These are phyloP conservation scores for Coptodon rendalli DNA, from an alignment of 2,113 vertebrate genomes.

Conservation along the genomic window DNA sequence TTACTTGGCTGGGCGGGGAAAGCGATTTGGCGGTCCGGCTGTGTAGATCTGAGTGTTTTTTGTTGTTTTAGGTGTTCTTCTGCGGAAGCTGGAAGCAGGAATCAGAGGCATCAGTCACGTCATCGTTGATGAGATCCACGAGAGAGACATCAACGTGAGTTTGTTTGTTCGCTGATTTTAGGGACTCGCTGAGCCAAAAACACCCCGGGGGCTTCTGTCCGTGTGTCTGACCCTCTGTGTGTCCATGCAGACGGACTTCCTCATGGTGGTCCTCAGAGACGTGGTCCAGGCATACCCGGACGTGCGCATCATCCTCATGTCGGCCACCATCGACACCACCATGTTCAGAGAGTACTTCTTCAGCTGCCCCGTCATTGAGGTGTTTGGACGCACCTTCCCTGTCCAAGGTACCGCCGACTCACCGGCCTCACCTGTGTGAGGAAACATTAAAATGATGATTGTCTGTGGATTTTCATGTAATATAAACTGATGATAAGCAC, in stretches of 20 bases:
- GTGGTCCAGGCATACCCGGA: conserved; percentile 89
- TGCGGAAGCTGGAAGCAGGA: conserved; percentile 91
- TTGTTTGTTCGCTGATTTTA: background rate
- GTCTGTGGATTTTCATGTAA: background rate
- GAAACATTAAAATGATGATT: background rate
- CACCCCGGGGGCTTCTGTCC: background rate
- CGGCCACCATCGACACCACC: conserved; percentile 93
- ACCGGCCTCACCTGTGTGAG: background rate
- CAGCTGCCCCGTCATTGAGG: conserved; percentile 88
- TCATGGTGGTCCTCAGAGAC: conserved; percentile 92
- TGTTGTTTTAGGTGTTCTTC: conserved; percentile 79
- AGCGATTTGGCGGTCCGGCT: accelerated
- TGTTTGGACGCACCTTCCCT: conserved; percentile 87
- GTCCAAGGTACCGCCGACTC: conserved; percentile 78
- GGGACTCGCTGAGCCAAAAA: background rate
- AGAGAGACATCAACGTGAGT: conserved; percentile 96
- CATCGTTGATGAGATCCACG: conserved; percentile 97
- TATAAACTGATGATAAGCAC: background rate
- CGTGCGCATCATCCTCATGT: conserved; percentile 91
- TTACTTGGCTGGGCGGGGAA: accelerated
- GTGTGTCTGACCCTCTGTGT: background rate
- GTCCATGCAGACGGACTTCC: conserved; percentile 86
- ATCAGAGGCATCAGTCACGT: conserved; percentile 97
- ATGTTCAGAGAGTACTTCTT: conserved; percentile 98
- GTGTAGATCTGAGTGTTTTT: background rate